These are phyloP conservation scores for Cerastis leucographa DNA, from an alignment of 2,888 invertebrate species.

Conservation along the genomic window DNA sequence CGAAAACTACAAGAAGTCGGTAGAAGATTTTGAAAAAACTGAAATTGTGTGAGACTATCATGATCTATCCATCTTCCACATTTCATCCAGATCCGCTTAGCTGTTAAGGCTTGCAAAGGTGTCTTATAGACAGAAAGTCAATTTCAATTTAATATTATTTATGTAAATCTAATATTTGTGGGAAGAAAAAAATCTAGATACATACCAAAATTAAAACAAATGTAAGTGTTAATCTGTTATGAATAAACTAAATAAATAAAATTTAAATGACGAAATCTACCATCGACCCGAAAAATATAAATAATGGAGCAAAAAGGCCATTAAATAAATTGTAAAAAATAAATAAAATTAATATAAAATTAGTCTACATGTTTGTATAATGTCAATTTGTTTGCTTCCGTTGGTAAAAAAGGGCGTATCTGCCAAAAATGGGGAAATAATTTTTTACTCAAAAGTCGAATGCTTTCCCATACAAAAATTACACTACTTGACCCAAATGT, in stretches of 20 bases:
- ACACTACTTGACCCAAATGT: neutral
- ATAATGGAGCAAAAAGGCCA: constrained; percentile 48
- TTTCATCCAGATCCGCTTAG: neutral
- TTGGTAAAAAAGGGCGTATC: neutral
- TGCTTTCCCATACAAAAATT: no score
- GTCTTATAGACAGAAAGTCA: neutral
- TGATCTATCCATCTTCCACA: neutral
- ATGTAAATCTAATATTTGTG: neutral
- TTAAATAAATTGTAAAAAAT: constrained; percentile 52
- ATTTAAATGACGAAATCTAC: constrained; percentile 44
- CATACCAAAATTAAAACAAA: neutral
- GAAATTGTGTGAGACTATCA: neutral
- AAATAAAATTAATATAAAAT: constrained; percentile 33
- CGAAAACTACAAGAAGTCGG: neutral
- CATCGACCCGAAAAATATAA: constrained; percentile 1
- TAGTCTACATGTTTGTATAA: constrained; percentile 21
- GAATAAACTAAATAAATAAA: no score
- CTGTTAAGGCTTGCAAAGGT: neutral
- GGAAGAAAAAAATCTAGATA: neutral
- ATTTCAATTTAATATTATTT: neutral
- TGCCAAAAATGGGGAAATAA: no score
- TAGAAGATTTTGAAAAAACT: constrained; percentile 47
- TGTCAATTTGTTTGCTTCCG: constrained; percentile 29
- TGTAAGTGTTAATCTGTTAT: no score
- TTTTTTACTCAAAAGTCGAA: no score